Percentiles rank a stretch among this genome's conserved stretches.
phyloP scores from a whole-genome alignment of 2,113 vertebrate species.

The Rattus norvegicus region GRCr8 NC_086021.1:105991001-105991500 shows the following conservation, averaged over 20 bases:
- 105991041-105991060: not conserved
- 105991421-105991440: too few species aligned
- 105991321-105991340: not conserved
- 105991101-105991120: not conserved
- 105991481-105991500: too few species aligned
- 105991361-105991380: not conserved
- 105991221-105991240: too few species aligned
- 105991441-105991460: too few species aligned
- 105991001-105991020: too few species aligned
- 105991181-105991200: not conserved
- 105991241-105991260: too few species aligned
- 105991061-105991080: not conserved
- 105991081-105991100: not conserved
- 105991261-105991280: not conserved
- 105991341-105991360: not conserved
- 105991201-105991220: not conserved
- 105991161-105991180: not conserved
- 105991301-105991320: not conserved
- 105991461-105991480: too few species aligned
- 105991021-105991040: too few species aligned
- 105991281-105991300: not conserved
- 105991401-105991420: too few species aligned
- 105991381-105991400: too few species aligned
- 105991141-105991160: not conserved
- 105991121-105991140: not conserved